phyloP scores from a whole-genome alignment of 1,140 invertebrate species.

The Acromyrmex heyeri region DNA sequence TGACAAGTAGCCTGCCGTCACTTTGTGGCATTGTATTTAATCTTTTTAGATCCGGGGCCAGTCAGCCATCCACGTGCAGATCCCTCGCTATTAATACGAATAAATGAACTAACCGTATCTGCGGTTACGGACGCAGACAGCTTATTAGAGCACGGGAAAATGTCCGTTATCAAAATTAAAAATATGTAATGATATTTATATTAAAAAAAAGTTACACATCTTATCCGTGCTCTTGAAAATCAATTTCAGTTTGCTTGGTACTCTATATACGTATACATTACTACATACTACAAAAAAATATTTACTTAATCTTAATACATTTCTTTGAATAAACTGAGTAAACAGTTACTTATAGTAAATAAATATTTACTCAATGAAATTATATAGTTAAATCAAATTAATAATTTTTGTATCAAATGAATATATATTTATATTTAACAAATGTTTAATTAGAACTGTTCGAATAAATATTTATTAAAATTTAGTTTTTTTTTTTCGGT shows the following conservation, averaged over 20 bases:
- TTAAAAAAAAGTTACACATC: not conserved
- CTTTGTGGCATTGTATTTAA: constrained; percentile 58
- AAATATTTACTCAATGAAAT: no score
- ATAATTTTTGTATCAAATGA: no score
- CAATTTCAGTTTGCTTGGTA: not conserved
- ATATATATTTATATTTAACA: no score
- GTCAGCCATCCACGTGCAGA: constrained; percentile 39
- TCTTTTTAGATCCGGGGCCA: constrained; percentile 35
- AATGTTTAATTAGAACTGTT: no score
- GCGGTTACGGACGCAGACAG: not conserved
- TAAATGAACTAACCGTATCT: not conserved
- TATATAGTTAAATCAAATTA: no score
- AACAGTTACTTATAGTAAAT: no score
- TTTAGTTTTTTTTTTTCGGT: no score
- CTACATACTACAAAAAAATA: no score
- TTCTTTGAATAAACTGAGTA: no score
- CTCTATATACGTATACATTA: no score
- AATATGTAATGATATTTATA: not conserved
- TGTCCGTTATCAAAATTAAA: not conserved
- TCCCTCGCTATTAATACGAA: constrained; percentile 29
- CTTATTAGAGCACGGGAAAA: not conserved
- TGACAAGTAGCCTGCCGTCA: constrained; percentile 40
- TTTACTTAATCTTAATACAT: no score
- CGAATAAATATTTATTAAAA: no score
- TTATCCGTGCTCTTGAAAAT: not conserved